Conservation (phyloP, 2,888 invertebrate species). For the Noctua janthe region DNA sequence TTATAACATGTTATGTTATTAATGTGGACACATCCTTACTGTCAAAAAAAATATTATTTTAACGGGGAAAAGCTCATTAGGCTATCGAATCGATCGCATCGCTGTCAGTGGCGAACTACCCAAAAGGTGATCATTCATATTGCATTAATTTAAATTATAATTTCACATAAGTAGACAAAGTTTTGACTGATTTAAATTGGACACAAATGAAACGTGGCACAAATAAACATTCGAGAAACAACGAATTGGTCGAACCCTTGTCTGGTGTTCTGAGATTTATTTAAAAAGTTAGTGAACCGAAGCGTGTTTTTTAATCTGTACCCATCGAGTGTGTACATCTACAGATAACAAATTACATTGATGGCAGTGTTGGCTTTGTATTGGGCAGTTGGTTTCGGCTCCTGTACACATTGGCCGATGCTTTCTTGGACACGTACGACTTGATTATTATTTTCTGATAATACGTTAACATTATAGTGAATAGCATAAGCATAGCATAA, state of each 20-base stretch:
- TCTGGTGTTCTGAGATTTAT: conserved; percentile 81
- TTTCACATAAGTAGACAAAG: conserved; percentile 45
- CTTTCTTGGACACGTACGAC: background rate
- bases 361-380: conserved; percentile 23
- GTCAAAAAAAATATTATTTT: background rate
- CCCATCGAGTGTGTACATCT: conserved; percentile 36
- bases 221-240: conserved; percentile 73
- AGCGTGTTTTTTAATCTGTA: conserved; percentile 65
- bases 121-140: background rate
- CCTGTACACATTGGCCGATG: background rate
- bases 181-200: conserved; percentile 68
- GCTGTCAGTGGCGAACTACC: background rate
- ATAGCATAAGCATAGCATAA: no score
- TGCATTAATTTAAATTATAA: background rate
- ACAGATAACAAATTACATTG: conserved; percentile 55
- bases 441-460: background rate
- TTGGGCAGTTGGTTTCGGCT: conserved; percentile 20
- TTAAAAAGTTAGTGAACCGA: conserved; percentile 81
- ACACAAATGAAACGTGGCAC: conserved; percentile 71
- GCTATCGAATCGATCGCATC: background rate
- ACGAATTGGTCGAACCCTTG: conserved; percentile 80
- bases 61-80: background rate
- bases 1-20: no score
- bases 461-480: background rate
- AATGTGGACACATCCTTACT: background rate